Evolutionary conservation across 2,888 invertebrate species (phyloP), one percentile per base, ranked within the genome.

Genomic region (Acrobeloides nanus): DNA sequence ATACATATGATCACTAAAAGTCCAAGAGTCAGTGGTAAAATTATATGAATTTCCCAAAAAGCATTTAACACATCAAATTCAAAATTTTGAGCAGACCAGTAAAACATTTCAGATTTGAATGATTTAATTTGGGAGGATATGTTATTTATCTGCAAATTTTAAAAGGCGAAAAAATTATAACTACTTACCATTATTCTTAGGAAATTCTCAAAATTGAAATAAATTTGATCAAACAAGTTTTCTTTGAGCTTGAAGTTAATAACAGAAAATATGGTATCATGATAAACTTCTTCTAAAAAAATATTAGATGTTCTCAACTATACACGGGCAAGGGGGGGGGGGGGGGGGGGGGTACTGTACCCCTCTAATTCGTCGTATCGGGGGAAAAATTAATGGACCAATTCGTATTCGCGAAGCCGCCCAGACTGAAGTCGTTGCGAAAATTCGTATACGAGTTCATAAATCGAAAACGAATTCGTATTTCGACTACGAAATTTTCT

Each of bases 61-160:
- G 33, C 46, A 3, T 23, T 15, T 5, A 20, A 21, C 2, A 55
- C 53, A 8, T 51, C 51, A 7, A 23, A 23, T 10, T 44, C 17
- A 21, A 44, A 51, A 15, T 48, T 24, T 5, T 38, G 46, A 12
- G 54, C 26, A 15, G 55, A 55, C 51, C 51, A 51, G 15, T 24
- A 46, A 15, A 46, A 17, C 24, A 51, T 27, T 20, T 51, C 53
- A 3, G 25, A 27, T 21, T 48, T 23, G n/a, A 24, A 35, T n/a
- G 24, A 35, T n/a, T 23, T 21, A 24, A 21, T 35, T 21, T 21
- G 21, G 12, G 24, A 24, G 21, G 21, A 15, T 1, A 35, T 23
- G 17, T 17, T 31, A 31, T 31, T 31, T 31, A 29, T 31, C 1
- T 31, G 3, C 17, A 2, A 31, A 15, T 31, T 1, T 17, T 17